Evolutionary conservation across 2,888 invertebrate genomes (phyloP).

Genomic region (Lacanobia wlatinum): DNA sequence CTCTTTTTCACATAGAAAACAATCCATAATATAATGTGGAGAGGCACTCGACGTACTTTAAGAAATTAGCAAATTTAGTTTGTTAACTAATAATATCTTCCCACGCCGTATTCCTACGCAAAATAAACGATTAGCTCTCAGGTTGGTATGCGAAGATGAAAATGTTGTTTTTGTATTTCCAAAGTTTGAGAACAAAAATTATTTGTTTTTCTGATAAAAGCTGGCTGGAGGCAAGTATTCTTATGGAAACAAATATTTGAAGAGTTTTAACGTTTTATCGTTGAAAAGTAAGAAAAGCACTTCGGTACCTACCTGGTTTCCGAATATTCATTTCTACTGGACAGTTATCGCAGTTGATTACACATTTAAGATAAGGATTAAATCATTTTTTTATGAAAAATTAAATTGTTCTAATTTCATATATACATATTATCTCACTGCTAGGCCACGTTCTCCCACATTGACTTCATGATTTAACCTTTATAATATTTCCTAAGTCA

Average conservation of each 20-base stretch:
- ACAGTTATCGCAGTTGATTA: no score
- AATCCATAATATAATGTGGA: no score
- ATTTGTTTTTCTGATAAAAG: background rate
- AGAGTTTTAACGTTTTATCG: background rate
- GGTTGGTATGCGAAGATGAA: background rate
- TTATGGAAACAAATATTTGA: slow-evolving; percentile 2
- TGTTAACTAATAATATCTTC: background rate
- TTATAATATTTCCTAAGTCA: no score
- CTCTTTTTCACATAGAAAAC: no score
- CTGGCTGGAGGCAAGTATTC: background rate
- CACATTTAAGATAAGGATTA: no score
- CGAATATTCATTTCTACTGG: background rate
- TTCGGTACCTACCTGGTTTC: background rate
- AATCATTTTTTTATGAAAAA: no score
- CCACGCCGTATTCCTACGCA: background rate
- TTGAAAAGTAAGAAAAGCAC: background rate
- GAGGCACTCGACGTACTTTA: no score
- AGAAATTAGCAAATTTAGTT: background rate
- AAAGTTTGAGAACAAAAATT: background rate
- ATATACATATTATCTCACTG: no score
- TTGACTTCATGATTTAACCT: no score
- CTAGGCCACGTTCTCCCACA: no score
- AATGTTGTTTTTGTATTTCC: background rate
- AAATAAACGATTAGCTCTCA: background rate
- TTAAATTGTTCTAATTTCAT: no score